Evolutionary conservation across 23 tunicate species (phyloP).

Genomic region (Trididemnum nubilum): DNA sequence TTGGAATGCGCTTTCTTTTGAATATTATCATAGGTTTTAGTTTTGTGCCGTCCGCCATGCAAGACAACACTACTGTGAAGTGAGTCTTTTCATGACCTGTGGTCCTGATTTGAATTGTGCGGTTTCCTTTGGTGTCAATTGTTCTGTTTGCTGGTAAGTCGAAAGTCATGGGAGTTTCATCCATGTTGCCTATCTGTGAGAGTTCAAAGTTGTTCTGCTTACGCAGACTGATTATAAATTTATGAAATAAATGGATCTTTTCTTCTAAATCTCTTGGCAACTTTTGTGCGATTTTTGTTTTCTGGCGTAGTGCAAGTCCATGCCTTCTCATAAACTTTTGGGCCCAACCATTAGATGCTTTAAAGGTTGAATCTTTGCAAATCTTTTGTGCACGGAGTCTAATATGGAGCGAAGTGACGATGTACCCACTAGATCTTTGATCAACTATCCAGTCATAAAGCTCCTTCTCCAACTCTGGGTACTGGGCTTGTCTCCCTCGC

Average conservation of each 20-base stretch:
- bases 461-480: constrained; percentile 14
- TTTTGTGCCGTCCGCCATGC: constrained; percentile 4
- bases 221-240: constrained; percentile 20
- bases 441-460: constrained; percentile 8
- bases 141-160: constrained; percentile 41
- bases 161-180: constrained; percentile 43
- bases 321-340: constrained; percentile 20
- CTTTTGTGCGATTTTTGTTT: constrained; percentile 11
- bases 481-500: constrained; percentile 1
- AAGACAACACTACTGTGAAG: constrained; percentile 28
- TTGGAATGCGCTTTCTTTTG: constrained; percentile 28
- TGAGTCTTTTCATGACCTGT: constrained; percentile 37
- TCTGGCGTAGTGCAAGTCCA: constrained; percentile 4
- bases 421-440: constrained; percentile 16
- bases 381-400: constrained; percentile 1
- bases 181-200: constrained; percentile 33
- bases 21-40: constrained; percentile 8
- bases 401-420: background rate
- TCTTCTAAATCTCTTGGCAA: constrained; percentile 33
- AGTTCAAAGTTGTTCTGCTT: constrained; percentile 12
- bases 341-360: constrained; percentile 14
- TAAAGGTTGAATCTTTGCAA: constrained; percentile 6
- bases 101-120: constrained; percentile 25
- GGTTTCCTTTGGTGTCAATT: constrained; percentile 12
- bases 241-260: constrained; percentile 1